These are phyloP conservation scores for Mesorhabditis belari DNA, from an alignment of 2,888 invertebrate species.

Conservation along the genomic window DNA sequence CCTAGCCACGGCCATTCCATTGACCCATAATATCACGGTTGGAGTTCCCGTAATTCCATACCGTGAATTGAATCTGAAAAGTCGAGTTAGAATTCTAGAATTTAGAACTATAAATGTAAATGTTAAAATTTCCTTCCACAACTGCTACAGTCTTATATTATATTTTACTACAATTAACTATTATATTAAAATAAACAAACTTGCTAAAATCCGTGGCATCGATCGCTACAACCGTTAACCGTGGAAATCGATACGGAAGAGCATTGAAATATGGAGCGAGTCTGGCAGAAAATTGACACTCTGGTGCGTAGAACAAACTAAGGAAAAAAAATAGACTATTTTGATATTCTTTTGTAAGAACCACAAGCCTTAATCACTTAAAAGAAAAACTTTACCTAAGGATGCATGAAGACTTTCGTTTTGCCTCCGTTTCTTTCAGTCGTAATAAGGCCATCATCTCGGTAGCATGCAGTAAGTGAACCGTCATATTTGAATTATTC, in stretches of 20 bases:
- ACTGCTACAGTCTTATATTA: neutral
- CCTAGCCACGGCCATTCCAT: slow-evolving; percentile 75
- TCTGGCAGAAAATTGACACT: slow-evolving; percentile 81
- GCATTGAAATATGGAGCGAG: slow-evolving; percentile 86
- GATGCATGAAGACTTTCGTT: slow-evolving; percentile 15
- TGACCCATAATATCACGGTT: slow-evolving; percentile 79
- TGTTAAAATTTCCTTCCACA: neutral
- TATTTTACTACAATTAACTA: neutral
- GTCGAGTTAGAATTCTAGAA: no score
- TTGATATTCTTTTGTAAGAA: no score
- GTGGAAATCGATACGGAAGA: slow-evolving; percentile 76
- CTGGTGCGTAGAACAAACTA: slow-evolving; percentile 71
- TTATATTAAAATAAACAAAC: slow-evolving; percentile 46
- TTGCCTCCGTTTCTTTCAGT: slow-evolving; percentile 7
- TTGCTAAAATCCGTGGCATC: slow-evolving; percentile 76
- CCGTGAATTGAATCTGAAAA: slow-evolving; percentile 65
- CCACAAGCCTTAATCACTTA: no score
- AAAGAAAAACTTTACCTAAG: slow-evolving; percentile 11
- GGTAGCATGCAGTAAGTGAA: slow-evolving; percentile 7
- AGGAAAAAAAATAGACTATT: neutral
- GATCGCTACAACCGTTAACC: slow-evolving; percentile 72
- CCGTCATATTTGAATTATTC: neutral
- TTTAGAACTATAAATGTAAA: neutral
- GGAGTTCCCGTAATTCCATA: slow-evolving; percentile 86
- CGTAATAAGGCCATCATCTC: slow-evolving; percentile 11